These are phyloP conservation scores for Nothura maculosa DNA, from an alignment of 2,797 vertebrate genomes.

Conservation along the genomic window DNA sequence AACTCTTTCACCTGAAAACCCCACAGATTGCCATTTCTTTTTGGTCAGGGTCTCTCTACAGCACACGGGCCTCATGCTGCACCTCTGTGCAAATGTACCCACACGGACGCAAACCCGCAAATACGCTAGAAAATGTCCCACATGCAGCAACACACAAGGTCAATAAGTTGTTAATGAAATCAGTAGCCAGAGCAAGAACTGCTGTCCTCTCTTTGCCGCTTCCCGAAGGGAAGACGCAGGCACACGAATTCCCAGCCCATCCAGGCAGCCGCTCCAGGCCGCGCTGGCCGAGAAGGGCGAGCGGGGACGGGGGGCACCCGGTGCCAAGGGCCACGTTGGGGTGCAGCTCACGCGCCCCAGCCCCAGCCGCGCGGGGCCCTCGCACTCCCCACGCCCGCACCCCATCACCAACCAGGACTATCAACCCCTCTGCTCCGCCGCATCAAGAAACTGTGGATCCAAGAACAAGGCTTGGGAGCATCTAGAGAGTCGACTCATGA, in stretches of 20 bases:
- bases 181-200: neutral
- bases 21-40: neutral
- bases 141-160: constrained; percentile 12
- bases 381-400: accelerated
- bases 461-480: neutral
- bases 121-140: neutral
- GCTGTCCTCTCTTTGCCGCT: neutral
- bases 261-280: neutral
- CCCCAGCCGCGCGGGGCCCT: neutral
- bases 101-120: accelerated
- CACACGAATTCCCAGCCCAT: neutral
- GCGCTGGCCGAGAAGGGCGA: neutral
- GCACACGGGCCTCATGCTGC: neutral
- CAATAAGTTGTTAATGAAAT: constrained; percentile 28
- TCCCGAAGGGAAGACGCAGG: neutral
- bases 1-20: neutral
- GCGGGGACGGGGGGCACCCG: neutral
- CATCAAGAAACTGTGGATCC: neutral
- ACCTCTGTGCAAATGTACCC: neutral
- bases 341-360: neutral
- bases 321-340: no score
- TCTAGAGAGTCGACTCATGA: neutral
- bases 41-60: neutral
- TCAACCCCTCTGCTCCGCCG: neutral
- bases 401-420: accelerated